Conservation (phyloP, 2,888 invertebrate genomes). For the Nasonovia ribisnigri region DNA sequence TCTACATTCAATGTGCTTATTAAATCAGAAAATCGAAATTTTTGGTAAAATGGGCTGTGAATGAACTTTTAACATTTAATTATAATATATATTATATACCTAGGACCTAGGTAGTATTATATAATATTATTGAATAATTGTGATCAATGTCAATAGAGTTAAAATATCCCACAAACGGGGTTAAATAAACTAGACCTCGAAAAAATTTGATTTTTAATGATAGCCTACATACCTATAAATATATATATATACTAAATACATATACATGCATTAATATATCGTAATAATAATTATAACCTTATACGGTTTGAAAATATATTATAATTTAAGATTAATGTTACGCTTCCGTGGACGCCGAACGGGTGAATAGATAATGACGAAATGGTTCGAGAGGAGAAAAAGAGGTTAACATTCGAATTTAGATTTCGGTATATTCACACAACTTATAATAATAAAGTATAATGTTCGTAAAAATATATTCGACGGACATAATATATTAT, state of each 20-base stretch:
- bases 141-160: not conserved
- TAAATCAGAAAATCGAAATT: not conserved
- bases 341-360: not conserved
- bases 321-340: slow-evolving; percentile 9
- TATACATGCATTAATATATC: not conserved
- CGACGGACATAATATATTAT: not conserved
- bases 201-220: not conserved
- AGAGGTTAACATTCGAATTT: slow-evolving; percentile 24
- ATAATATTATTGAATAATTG: not conserved
- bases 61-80: not conserved
- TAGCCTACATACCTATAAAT: not conserved
- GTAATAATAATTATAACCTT: slow-evolving; percentile 5
- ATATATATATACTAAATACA: not conserved
- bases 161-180: not conserved
- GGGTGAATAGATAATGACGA: not conserved
- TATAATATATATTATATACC: not conserved
- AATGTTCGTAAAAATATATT: not conserved
- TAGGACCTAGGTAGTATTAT: too few relatives aligned
- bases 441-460: not conserved
- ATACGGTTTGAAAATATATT: not conserved
- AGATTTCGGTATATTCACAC: not conserved
- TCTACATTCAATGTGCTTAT: not conserved
- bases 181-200: not conserved
- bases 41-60: not conserved
- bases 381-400: not conserved